phyloP scores from a whole-genome alignment of 2,797 vertebrate genomes.

The Philypnodon macrostomus region DNA sequence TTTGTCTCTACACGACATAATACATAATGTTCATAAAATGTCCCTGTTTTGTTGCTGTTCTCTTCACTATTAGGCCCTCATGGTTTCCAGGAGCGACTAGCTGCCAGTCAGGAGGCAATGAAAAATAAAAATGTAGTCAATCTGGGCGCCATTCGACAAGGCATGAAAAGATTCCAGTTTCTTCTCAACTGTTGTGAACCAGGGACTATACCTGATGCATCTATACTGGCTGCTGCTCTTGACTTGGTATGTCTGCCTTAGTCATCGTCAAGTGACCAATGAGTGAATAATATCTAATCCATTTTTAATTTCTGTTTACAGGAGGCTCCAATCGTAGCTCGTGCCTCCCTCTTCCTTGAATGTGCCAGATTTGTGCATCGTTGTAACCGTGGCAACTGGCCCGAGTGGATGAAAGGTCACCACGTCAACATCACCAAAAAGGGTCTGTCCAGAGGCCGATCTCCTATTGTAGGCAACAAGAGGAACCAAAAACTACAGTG shows the following conservation, averaged over 20 bases:
- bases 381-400: constrained; percentile 98
- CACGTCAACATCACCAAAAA: constrained; percentile 97
- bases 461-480: constrained; percentile 94
- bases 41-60: constrained; percentile 11
- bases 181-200: constrained; percentile 98
- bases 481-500: constrained; percentile 98
- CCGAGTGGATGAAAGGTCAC: constrained; percentile 99
- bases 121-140: constrained; percentile 97
- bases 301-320: constrained; percentile 48
- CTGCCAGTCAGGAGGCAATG: constrained; percentile 89
- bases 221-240: constrained; percentile 93
- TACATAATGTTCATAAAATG: not conserved
- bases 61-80: constrained; percentile 83
- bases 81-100: constrained; percentile 90
- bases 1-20: too few species aligned
- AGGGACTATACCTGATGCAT: constrained; percentile 95
- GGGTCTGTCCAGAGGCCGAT: constrained; percentile 91
- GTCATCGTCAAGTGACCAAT: too few species aligned
- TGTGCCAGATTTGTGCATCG: constrained; percentile 96
- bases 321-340: constrained; percentile 95
- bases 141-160: constrained; percentile 94
- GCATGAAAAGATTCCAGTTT: constrained; percentile 99
- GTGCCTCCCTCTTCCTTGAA: constrained; percentile 93
- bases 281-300: too few species aligned
- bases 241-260: constrained; percentile 91